Evolutionary conservation across 2,113 vertebrate species (phyloP).

Genomic region (Gnathonemus echidnorhynchus): DNA sequence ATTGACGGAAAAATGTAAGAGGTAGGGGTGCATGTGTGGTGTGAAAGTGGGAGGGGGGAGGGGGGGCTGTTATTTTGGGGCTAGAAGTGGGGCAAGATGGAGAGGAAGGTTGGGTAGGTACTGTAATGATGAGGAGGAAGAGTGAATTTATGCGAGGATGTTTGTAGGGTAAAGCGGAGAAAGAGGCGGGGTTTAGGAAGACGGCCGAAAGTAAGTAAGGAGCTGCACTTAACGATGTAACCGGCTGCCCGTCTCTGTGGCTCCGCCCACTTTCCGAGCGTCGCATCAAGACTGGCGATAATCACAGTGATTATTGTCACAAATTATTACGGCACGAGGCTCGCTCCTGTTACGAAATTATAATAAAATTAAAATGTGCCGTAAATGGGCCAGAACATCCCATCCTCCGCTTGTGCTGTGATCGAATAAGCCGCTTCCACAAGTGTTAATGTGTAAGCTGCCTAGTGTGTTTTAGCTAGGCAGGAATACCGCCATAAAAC

Average conservation of each 20-base stretch:
- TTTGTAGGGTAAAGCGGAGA: constrained; percentile 2
- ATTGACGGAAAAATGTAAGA: background rate
- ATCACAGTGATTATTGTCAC: background rate
- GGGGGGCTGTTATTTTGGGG: background rate
- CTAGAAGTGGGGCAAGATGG: constrained; percentile 6
- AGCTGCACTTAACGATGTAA: background rate
- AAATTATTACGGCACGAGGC: background rate
- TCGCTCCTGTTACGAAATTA: background rate
- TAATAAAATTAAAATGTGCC: constrained; percentile 5
- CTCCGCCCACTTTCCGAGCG: background rate
- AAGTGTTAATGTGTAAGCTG: background rate
- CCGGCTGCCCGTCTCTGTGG: background rate
- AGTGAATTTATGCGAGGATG: constrained; percentile 3
- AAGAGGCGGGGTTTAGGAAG: background rate
- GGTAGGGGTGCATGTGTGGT: background rate
- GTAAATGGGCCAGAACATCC: background rate
- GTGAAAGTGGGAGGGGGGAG: background rate
- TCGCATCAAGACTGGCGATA: background rate
- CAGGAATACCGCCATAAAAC: background rate
- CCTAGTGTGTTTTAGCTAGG: background rate
- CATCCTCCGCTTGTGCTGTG: background rate
- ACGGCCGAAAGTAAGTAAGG: too few species aligned
- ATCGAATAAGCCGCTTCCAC: constrained; percentile 1
- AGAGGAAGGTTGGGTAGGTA: background rate
- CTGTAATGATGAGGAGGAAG: background rate